These are phyloP conservation scores for Trimorus sp. DNA, from an alignment of 2,888 invertebrate species.

Conservation along the genomic window DNA sequence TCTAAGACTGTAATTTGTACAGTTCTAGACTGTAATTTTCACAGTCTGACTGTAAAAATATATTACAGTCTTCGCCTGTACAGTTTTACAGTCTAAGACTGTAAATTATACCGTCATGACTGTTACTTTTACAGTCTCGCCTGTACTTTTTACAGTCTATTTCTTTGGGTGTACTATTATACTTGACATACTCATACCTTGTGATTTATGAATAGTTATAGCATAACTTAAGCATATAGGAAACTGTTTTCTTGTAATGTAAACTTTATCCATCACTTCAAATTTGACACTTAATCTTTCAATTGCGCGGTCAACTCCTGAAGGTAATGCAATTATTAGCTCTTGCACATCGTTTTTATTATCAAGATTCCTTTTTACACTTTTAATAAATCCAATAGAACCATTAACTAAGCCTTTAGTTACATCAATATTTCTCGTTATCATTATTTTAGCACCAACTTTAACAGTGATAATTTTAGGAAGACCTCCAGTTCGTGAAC, in stretches of 20 bases:
- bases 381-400: conserved; percentile 5
- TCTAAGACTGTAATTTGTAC: conserved; percentile 9
- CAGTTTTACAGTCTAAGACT: background rate
- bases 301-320: background rate
- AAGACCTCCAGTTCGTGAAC: background rate
- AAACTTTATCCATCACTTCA: conserved; percentile 1
- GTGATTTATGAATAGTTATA: conserved; percentile 7
- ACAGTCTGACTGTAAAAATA: conserved; percentile 1
- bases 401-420: conserved; percentile 1
- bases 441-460: conserved; percentile 4
- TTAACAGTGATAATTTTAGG: conserved; percentile 2
- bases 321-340: background rate
- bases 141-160: too few relatives aligned
- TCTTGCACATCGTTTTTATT: conserved; percentile 4
- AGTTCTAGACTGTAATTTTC: background rate
- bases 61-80: background rate
- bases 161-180: background rate
- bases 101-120: background rate
- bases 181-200: conserved; percentile 7
- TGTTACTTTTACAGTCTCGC: too few relatives aligned
- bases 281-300: conserved; percentile 7
- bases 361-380: background rate
- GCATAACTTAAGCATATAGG: conserved; percentile 12
- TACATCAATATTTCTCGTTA: conserved; percentile 4
- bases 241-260: conserved; percentile 7